Evolutionary conservation across 2,113 vertebrate genomes (phyloP).

Genomic region (Muntiacus muntjak): DNA sequence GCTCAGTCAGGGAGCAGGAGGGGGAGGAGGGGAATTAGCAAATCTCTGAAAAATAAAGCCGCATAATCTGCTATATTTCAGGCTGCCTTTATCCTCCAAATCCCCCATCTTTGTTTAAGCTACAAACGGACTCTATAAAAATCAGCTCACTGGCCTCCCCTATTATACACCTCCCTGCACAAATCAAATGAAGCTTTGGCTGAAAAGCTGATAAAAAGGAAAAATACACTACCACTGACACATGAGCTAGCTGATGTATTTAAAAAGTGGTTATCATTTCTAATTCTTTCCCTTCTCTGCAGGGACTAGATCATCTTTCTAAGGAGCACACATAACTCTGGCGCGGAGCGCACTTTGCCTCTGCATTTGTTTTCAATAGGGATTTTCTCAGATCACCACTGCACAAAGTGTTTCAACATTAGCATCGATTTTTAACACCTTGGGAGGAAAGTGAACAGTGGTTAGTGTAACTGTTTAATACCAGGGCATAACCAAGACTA

Average conservation of each 20-base stretch:
- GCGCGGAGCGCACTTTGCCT: conserved; percentile 56
- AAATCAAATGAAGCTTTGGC: conserved; percentile 83
- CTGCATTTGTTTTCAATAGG: conserved; percentile 77
- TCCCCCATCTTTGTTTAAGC: conserved; percentile 85
- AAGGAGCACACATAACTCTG: conserved; percentile 67
- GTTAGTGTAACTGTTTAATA: conserved; percentile 54
- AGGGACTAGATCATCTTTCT: conserved; percentile 70
- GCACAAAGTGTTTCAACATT: conserved; percentile 68
- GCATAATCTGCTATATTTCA: conserved; percentile 83
- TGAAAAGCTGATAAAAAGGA: conserved; percentile 79
- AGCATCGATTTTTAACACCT: conserved; percentile 74
- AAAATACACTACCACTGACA: not conserved
- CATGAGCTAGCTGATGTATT: conserved; percentile 74
- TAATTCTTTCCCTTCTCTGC: conserved; percentile 77
- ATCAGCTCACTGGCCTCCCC: conserved; percentile 78
- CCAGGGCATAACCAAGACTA: conserved; percentile 19
- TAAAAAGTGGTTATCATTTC: conserved; percentile 80
- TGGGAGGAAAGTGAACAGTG: conserved; percentile 22
- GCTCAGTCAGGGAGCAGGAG: not conserved
- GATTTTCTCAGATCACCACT: conserved; percentile 78
- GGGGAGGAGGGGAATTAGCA: conserved; percentile 73
- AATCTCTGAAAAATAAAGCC: conserved; percentile 79
- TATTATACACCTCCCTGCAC: conserved; percentile 81
- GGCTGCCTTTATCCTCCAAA: conserved; percentile 82
- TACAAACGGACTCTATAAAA: conserved; percentile 81